Evolutionary conservation across 1,140 invertebrate genomes (phyloP), one percentile per base, ranked within the genome.

Genomic region (Forficula auricularia): DNA sequence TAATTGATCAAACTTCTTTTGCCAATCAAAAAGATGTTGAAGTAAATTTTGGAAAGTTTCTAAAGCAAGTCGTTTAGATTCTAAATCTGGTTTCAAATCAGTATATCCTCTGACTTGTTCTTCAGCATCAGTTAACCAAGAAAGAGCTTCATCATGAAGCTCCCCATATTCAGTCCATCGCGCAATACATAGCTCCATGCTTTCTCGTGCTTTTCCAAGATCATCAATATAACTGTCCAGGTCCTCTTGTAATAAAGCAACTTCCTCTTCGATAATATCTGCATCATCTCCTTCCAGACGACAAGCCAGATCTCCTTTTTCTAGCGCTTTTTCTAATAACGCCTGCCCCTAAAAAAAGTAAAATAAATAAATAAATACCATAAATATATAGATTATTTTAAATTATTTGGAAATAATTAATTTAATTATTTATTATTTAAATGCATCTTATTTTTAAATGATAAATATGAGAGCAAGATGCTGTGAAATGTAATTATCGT

Each of bases 141-240:
- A 78, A 40, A 79, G 65, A 37, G 86, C 86, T 64, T 89, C 83
- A 52, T 77, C 76, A 54, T 88, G 88, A 52, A 91, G 85, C 57
- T 92, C 86, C 63, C 94, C 86, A 56, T 92, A 94, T 61, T 95
- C 86, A 13, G 82, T 85, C 89, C 89, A 94, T 61, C 90, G 88
- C 0, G 89, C 84, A 54, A 94, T 85, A 47, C 82, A 86, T 43
- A 78, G 69, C 65, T 95, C 88, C 3, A 96, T 27, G 10, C 22
- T 27, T 27, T 27, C 22, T 27, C 22, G 4, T 27, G 22, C 22
- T 27, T 27, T 27, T 27, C 22, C 22, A 27, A 27, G 22, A 27
- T 27, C 22, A 27, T 27, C 22, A 27, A 80, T 72, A 52, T 85
- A 85, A 44, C 72, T 79, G 60, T 86, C 82, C 53, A 80, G 85